A percentile compares a stretch with the other conserved stretches of the same genome.
Evolutionary conservation across 2,113 vertebrate genomes (phyloP).

Genomic region (Hippocampus abdominalis): DNA sequence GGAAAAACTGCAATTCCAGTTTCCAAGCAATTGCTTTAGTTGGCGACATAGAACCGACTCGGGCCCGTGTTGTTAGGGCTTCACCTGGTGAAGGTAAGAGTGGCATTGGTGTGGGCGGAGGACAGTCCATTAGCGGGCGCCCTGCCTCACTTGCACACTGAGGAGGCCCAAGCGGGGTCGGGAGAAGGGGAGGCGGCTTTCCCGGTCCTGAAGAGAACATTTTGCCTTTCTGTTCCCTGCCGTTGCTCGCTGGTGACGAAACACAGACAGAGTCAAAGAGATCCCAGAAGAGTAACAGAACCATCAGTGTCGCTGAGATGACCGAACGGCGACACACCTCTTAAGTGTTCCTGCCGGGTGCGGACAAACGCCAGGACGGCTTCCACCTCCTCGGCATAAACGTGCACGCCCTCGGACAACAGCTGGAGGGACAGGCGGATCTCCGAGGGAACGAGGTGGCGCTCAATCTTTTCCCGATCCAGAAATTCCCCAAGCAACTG

Average conservation of each 20-base stretch:
- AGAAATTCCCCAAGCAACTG: conserved; percentile 74
- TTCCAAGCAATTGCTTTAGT: too few relatives aligned
- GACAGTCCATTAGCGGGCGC: conserved; percentile 32
- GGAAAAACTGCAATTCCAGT: too few relatives aligned
- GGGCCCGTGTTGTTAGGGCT: background rate
- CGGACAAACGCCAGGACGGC: conserved; percentile 61
- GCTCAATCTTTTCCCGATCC: conserved; percentile 59
- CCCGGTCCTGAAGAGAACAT: conserved; percentile 48
- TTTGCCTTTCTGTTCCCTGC: conserved; percentile 44
- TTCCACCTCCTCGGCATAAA: conserved; percentile 67
- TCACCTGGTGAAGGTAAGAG: conserved; percentile 64
- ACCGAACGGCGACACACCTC: conserved; percentile 52
- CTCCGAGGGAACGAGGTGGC: conserved; percentile 62
- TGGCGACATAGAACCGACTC: background rate
- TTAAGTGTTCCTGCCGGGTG: conserved; percentile 64
- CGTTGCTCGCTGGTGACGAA: conserved; percentile 29
- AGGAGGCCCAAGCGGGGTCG: conserved; percentile 49
- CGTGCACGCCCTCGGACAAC: conserved; percentile 66
- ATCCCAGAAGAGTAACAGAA: background rate
- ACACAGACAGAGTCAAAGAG: background rate
- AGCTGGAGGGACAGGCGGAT: conserved; percentile 70
- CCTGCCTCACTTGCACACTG: conserved; percentile 24
- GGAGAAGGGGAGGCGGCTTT: conserved; percentile 71
- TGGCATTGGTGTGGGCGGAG: conserved; percentile 33
- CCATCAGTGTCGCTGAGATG: background rate